Base-by-base conservation (phyloP, 2,113 vertebrate species). In the Rutilus rutilus region DNA sequence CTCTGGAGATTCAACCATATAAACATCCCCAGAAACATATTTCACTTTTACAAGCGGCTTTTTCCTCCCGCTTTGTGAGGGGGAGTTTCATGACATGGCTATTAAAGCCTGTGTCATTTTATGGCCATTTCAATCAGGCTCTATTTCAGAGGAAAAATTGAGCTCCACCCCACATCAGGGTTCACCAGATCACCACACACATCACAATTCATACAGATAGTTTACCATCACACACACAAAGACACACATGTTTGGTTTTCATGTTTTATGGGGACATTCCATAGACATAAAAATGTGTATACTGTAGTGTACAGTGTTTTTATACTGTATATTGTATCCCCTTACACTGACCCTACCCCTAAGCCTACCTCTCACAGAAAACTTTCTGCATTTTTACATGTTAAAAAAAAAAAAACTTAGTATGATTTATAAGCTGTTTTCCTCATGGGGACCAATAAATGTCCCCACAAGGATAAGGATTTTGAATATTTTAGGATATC, bases 31-130 rank as follows among this genome's bases (percentile, higher is more conserved):
- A 73, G 50, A n/a, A 50, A 27, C 47, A 77, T 64, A 67, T 87
- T 85, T 87, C 52, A 77, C 42, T 75, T 85, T 85, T 80, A 85
- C 77, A 75, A 75, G 83, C 45, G 23, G 45, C 79, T 87, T 75
- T 87, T 57, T 76, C 84, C 78, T 74, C 25, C 33, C 25, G 33
- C 54, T 81, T 65, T 33, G 78, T 19, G 60, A 52, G 45, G 62
- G 78, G 79, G 60, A 73, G 65, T 59, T 83, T 83, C 50, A 83
- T 39, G 81, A 83, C 81, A 73, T 59, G 50, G 50, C 81, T 73
- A 83, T 83, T 73, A 83, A 71, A 83, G 47, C 27, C 80, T 71
- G 80, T 82, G 64, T 54, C 80, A 71, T 83, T 83, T 83, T 83
- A 83, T 83, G 67, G 65, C 65, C 81, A 36, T 59, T 83, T 83